phyloP scores from a whole-genome alignment of 64 coral and sea anemone species.

The Cladopsammia gracilis region DNA sequence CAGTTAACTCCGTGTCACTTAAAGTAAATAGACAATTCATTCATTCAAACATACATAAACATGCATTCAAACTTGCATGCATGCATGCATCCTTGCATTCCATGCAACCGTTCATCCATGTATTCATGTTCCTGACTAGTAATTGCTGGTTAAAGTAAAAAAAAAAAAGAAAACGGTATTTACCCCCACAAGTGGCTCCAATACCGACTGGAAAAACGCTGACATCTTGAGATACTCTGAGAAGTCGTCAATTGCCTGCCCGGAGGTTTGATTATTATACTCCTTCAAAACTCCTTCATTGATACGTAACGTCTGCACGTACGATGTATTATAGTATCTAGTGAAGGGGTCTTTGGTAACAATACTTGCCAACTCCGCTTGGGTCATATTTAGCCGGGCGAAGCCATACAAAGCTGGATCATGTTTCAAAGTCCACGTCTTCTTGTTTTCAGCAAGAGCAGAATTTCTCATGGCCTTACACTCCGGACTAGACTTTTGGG shows the following conservation, averaged over 20 bases:
- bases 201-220: neutral
- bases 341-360: neutral
- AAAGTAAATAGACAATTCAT: too few species aligned
- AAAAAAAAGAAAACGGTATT: neutral
- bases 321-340: neutral
- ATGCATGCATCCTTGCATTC: too few species aligned
- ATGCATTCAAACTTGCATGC: too few species aligned
- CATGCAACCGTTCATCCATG: too few species aligned
- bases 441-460: slow-evolving; percentile 3
- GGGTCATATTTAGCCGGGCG: slow-evolving; percentile 6
- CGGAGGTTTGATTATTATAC: neutral
- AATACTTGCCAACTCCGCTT: neutral
- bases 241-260: neutral
- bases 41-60: too few species aligned
- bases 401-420: slow-evolving; percentile 6
- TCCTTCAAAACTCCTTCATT: neutral
- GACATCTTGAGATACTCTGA: neutral
- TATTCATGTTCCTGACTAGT: too few species aligned
- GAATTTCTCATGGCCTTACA: neutral
- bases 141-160: too few species aligned
- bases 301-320: too few species aligned
- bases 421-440: neutral
- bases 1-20: too few species aligned
- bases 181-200: slow-evolving; percentile 21
- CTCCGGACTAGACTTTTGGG: neutral